Conservation (phyloP, 1,140 invertebrate genomes). For the Brachionus rubens region DNA sequence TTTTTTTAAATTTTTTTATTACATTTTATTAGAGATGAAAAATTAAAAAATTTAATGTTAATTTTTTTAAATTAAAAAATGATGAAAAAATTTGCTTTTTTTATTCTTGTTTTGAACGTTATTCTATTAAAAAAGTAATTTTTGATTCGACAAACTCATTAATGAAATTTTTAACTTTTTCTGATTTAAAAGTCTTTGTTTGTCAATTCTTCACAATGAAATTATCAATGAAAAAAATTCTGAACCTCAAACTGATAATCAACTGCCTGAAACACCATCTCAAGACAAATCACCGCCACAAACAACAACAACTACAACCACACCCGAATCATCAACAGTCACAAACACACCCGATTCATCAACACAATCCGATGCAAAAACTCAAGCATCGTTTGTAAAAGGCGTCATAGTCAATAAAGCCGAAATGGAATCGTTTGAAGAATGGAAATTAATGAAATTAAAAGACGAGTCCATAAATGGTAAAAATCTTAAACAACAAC, state of each 20-base stretch:
- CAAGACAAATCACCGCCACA: no score
- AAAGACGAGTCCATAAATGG: conserved; percentile 1
- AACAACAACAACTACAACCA: background rate
- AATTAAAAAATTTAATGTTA: no score
- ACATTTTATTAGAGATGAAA: no score
- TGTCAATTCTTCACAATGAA: conserved; percentile 25
- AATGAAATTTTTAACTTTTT: background rate
- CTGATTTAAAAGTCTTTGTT: background rate
- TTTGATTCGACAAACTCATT: background rate
- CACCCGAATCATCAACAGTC: background rate
- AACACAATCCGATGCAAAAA: background rate
- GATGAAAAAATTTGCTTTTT: no score
- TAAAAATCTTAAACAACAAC: background rate
- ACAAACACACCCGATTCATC: background rate
- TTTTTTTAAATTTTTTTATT: no score
- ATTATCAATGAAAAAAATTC: background rate
- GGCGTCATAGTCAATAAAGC: conserved; percentile 18
- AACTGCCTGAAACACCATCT: background rate
- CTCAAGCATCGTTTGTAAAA: background rate
- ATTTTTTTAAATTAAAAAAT: no score
- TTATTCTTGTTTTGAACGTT: no score
- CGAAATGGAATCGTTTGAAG: conserved; percentile 42
- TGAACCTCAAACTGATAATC: background rate
- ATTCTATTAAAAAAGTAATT: no score
- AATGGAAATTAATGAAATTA: conserved; percentile 42